Evolutionary conservation across 1,140 invertebrate species (phyloP), one percentile per base, ranked within the genome.

Genomic region (Drosophila bocqueti): DNA sequence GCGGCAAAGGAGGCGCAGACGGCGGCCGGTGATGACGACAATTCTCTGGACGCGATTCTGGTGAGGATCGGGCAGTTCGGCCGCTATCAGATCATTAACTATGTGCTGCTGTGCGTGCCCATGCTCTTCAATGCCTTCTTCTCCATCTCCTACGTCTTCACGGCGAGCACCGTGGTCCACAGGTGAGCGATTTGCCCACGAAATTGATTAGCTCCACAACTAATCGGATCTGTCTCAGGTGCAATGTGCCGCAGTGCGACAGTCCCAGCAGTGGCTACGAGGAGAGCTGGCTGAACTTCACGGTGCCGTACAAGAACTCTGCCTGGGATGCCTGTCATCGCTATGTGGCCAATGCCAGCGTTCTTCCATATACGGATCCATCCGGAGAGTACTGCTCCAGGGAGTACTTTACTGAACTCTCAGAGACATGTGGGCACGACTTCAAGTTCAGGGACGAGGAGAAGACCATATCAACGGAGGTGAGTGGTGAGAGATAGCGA

Each of bases 191-290:
- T 16, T 10, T 4, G 2, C 40, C 94, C 93, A 91, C 82, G 93
- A 74, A 58, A 74, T 45, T 63, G 16, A 8, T 16, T 18, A 8
- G 3, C 9, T 40, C 10, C 21, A n/a, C 9, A 21, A 10, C 3
- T 13, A 26, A 38, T 42, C 2, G 18, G 21, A 4, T 43, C n/a
- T 54, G 29, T 29, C 24, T 69, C 42, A 96, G 96, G 91, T 96
- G 96, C 81, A 89, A 94, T 21, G 94, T 96, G 40, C 93, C 95
- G 2, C 94, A 95, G 89, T 96, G 96, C 79, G 95, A 94, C 38
- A 76, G 72, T 50, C 74, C 77, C 13, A 73, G 73, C 21, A 77
- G 92, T 11, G 77, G 79, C 10, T 95, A 94, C 73, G 62, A 93
- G 9, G 93, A 94, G 8, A 15, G 76, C 0, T 96, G 95, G 95